A percentile compares a stretch with the other conserved stretches of the same genome.
Conservation (phyloP, 2,797 vertebrate genomes). For the Oceanodroma leucorhoa region DNA sequence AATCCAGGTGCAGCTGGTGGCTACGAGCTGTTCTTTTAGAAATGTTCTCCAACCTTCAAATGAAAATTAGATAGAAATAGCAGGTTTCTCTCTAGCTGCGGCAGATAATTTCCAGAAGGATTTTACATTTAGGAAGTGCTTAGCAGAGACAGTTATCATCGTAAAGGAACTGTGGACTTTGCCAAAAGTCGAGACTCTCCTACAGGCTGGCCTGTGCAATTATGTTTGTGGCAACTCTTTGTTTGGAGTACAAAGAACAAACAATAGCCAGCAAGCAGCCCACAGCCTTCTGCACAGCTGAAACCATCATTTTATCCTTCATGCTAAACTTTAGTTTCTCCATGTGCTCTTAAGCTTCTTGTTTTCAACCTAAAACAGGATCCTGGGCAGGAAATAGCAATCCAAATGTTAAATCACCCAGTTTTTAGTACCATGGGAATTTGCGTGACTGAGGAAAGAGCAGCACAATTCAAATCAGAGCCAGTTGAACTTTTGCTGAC, state of each 20-base stretch:
- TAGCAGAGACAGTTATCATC: not conserved
- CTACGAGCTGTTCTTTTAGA: not conserved
- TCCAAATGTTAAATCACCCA: not conserved
- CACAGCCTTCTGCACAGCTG: not conserved
- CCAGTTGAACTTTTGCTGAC: not conserved
- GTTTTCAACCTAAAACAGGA: not conserved
- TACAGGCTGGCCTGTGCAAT: not conserved
- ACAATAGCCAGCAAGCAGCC: not conserved
- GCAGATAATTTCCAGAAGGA: not conserved
- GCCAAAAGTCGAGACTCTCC: not conserved
- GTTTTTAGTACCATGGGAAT: not conserved
- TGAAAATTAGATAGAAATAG: not conserved
- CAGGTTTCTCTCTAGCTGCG: not conserved
- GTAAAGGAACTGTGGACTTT: not conserved
- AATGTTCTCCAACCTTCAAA: not conserved
- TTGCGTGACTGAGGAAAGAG: not conserved
- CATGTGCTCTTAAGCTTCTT: not conserved
- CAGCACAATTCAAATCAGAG: not conserved
- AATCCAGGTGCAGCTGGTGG: not conserved
- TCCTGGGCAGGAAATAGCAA: not conserved
- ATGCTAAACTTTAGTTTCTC: not conserved
- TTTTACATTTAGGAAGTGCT: not conserved
- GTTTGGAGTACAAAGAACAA: not conserved
- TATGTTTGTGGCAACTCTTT: not conserved
- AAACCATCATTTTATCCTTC: not conserved